A percentile compares a stretch with the other conserved stretches of the same genome.
phyloP scores from a whole-genome alignment of 2,797 vertebrate genomes.

The Darevskia mixta region DNA sequence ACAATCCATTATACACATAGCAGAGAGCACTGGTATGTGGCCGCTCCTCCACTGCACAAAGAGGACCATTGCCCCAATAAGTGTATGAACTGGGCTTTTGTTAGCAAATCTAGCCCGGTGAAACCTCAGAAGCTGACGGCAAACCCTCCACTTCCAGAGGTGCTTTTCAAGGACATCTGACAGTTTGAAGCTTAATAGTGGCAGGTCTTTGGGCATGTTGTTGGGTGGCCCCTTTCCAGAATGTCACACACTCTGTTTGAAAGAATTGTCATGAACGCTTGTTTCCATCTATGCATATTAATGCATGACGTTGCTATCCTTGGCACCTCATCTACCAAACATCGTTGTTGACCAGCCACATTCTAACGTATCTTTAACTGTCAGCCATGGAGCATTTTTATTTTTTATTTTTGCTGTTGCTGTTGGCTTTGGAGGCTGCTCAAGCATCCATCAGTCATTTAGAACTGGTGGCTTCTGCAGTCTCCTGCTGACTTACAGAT shows the following conservation, averaged over 20 bases:
- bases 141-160: background rate
- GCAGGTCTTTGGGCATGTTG: background rate
- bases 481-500: conserved; percentile 6
- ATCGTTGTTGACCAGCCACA: background rate
- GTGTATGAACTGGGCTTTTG: background rate
- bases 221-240: conserved; percentile 4
- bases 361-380: background rate
- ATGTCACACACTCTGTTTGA: background rate
- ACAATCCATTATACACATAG: background rate
- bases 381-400: background rate
- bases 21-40: background rate
- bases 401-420: background rate
- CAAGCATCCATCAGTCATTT: conserved; percentile 4
- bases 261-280: conserved; percentile 8
- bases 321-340: background rate
- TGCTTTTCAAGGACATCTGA: background rate
- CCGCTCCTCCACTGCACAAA: background rate
- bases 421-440: background rate
- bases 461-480: background rate
- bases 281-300: conserved; percentile 12
- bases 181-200: background rate
- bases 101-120: background rate
- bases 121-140: background rate
- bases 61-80: background rate
- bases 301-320: background rate